Conservation (phyloP, 2,797 vertebrate species). For the Sylvilagus floridanus region DNA sequence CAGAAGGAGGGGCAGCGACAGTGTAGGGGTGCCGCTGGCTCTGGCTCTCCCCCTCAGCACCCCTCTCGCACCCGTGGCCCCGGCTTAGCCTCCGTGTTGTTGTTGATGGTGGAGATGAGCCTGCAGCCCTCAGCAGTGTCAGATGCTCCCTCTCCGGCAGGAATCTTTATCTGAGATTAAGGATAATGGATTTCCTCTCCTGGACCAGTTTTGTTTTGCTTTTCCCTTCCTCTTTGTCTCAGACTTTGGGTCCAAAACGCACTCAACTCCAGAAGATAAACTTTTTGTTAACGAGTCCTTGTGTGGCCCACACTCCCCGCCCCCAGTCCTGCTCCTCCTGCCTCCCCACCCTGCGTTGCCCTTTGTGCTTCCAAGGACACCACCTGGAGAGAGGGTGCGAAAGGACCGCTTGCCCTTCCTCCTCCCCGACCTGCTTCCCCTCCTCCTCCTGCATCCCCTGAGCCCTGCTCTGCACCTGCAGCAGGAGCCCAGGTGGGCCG, state of each 20-base stretch:
- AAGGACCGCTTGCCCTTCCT: slow-evolving; percentile 46
- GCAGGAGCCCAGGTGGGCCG: neutral
- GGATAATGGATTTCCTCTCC: slow-evolving; percentile 81
- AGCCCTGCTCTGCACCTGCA: neutral
- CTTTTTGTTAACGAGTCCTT: slow-evolving; percentile 78
- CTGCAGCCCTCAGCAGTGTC: slow-evolving; percentile 49
- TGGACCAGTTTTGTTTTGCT: slow-evolving; percentile 66
- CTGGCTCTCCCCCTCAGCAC: neutral
- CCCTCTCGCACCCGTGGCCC: neutral
- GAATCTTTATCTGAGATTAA: slow-evolving; percentile 80
- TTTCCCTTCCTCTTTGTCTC: slow-evolving; percentile 22
- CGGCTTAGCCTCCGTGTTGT: rapidly evolving
- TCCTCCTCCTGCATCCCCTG: neutral
- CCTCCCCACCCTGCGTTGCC: neutral
- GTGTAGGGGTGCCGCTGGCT: no score
- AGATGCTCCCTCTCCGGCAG: slow-evolving; percentile 31
- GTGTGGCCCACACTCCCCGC: slow-evolving; percentile 47
- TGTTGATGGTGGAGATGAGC: neutral
- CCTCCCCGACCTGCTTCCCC: neutral
- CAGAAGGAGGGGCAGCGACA: neutral
- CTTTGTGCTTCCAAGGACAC: slow-evolving; percentile 76
- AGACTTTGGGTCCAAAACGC: slow-evolving; percentile 75
- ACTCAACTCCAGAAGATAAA: slow-evolving; percentile 74
- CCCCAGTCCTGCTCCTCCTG: neutral
- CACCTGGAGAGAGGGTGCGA: slow-evolving; percentile 72